Evolutionary conservation across 2,888 invertebrate genomes (phyloP), one percentile per base, ranked within the genome.

Genomic region (Trissoscelio sp.): DNA sequence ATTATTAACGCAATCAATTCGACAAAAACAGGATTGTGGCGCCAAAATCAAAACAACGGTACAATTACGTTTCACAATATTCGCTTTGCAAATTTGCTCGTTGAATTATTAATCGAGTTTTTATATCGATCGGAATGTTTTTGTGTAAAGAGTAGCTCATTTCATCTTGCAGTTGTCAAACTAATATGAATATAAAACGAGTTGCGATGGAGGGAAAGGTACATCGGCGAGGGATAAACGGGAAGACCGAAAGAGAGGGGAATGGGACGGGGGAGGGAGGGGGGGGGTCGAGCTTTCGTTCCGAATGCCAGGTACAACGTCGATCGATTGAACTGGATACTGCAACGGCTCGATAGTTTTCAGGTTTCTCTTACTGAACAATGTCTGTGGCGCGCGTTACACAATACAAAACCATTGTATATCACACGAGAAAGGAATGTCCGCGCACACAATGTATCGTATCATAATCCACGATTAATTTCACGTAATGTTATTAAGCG

Each of bases 331-430:
- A 69, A 77, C 66, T 69, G 53, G 55, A 69, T 69, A 69, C 62
- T 28, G 57, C 42, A 31, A 75, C 67, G 66, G 75, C 60, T 75
- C 58, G 51, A 55, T 75, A 75, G 58, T 75, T 75, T 75, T 66
- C 75, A 75, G 67, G 75, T 75, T 75, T 75, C 75, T 75, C 67
- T 75, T 67, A 58, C 22, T 60, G 75, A 75, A 75, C 67, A 75
- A 51, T 67, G 67, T 66, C 48, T 57, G 46, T 34, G 44, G 53
- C 31, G 64, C 64, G 64, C 64, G 18, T 66, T 74, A 74, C 57
- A 74, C 55, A 74, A 74, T 57, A 48, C 48, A 24, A 70, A 58
- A 48, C 46, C 58, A 57, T 70, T 70, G 69, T 70, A 22, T 58
- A 46, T 34, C 46, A 58, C 58, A 37, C 57, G 57, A 42, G 57